phyloP scores from a whole-genome alignment of 2,797 vertebrate genomes.

The Lutjanus campechanus region DNA sequence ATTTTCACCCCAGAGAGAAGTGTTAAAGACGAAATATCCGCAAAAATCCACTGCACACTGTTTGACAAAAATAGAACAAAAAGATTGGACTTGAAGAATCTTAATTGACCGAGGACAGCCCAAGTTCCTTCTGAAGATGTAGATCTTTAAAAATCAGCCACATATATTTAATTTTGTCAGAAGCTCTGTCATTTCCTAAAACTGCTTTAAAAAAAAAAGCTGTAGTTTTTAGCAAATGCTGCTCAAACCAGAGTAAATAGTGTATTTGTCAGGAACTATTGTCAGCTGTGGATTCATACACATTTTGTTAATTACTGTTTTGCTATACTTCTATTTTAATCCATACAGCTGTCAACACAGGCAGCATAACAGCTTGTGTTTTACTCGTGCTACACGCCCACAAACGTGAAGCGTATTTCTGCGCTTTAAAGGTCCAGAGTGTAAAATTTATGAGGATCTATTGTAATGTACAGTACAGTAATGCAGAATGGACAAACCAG shows the following conservation, averaged over 20 bases:
- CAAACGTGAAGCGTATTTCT: background rate
- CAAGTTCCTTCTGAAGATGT: background rate
- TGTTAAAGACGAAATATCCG: too few relatives aligned
- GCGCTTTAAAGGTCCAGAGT: background rate
- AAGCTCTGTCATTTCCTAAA: background rate
- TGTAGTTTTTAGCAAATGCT: background rate
- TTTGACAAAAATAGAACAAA: too few relatives aligned
- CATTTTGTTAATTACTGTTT: background rate
- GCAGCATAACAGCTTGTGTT: background rate
- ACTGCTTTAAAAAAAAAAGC: too few relatives aligned
- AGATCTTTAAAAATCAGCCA: background rate
- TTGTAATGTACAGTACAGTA: too few relatives aligned
- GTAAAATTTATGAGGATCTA: too few relatives aligned
- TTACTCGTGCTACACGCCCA: background rate
- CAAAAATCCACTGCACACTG: too few relatives aligned
- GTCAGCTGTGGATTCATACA: background rate
- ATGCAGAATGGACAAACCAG: too few relatives aligned
- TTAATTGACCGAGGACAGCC: too few relatives aligned
- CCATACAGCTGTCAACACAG: background rate
- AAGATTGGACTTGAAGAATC: too few relatives aligned
- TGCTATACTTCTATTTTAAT: background rate
- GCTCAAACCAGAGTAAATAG: constrained; percentile 7
- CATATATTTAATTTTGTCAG: background rate
- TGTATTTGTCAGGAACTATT: background rate
- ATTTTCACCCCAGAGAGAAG: too few relatives aligned